A percentile compares a stretch with the other conserved stretches of the same genome.
phyloP scores from a whole-genome alignment of 1,140 invertebrate genomes.

The Protaetia brevitarsis region DNA sequence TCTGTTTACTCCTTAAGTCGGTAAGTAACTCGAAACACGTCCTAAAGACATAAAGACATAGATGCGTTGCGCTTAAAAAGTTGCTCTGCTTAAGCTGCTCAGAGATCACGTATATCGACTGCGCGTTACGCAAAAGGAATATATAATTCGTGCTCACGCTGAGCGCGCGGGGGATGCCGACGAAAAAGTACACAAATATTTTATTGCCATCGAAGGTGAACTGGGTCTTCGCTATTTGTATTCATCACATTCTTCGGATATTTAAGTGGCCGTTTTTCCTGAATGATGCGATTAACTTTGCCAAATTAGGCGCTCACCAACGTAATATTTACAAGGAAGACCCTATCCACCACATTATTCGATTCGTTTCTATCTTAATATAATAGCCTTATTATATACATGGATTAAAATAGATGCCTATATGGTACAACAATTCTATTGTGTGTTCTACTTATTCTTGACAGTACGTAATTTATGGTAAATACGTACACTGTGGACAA shows the following conservation, averaged over 20 bases:
- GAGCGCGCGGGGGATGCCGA: not conserved
- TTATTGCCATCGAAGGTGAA: constrained; percentile 16
- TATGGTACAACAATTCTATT: too few species aligned
- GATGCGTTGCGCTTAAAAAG: constrained; percentile 20
- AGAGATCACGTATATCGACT: constrained; percentile 21
- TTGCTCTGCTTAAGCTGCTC: constrained; percentile 16
- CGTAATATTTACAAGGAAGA: constrained; percentile 1
- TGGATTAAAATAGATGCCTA: too few species aligned
- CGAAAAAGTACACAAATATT: constrained; percentile 15
- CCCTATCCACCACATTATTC: not conserved
- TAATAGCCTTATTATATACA: not conserved
- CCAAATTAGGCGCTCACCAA: constrained; percentile 4
- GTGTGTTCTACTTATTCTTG: too few species aligned
- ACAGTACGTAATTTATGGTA: too few species aligned
- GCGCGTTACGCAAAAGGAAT: constrained; percentile 19
- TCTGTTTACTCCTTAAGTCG: constrained; percentile 13
- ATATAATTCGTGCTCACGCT: constrained; percentile 6
- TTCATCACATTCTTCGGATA: constrained; percentile 9
- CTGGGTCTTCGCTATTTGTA: constrained; percentile 15
- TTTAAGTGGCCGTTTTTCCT: constrained; percentile 10
- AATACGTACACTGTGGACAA: too few species aligned
- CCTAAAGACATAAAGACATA: constrained; percentile 23
- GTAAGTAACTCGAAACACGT: constrained; percentile 21
- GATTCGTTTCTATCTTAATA: not conserved
- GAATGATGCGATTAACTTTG: constrained; percentile 10